Conservation (phyloP, 1,140 invertebrate species). For the honey bee (Apis mellifera) region DNA sequence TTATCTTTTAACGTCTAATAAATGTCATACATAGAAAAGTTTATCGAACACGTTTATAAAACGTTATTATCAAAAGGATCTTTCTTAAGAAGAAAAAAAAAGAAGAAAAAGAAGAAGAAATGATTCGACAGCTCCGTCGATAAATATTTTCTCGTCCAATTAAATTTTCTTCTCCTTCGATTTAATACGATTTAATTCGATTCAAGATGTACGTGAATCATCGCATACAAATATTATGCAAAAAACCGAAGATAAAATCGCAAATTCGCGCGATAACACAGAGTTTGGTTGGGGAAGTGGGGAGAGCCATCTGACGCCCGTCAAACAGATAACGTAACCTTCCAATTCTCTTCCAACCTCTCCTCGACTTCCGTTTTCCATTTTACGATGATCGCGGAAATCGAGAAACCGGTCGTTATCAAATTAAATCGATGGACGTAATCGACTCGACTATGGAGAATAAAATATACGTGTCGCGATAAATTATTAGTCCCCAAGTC, state of each 20-base stretch:
- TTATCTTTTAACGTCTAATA: not conserved
- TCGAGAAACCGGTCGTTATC: not conserved
- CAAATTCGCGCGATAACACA: constrained; percentile 40
- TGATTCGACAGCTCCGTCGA: too few relatives aligned
- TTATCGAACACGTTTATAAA: too few relatives aligned
- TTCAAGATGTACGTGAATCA: not conserved
- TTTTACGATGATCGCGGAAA: not conserved
- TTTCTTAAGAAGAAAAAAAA: too few relatives aligned
- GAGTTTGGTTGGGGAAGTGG: not conserved
- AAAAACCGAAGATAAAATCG: constrained; percentile 26
- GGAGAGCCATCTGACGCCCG: not conserved
- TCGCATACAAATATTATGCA: constrained; percentile 14
- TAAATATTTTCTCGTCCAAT: not conserved
- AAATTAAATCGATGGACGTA: not conserved
- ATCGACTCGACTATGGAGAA: not conserved
- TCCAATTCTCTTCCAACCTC: not conserved
- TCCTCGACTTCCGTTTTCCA: not conserved
- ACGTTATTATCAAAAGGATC: not conserved
- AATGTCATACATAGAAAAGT: not conserved
- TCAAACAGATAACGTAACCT: constrained; percentile 8
- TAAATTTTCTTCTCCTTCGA: too few relatives aligned
- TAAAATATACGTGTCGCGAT: constrained; percentile 10
- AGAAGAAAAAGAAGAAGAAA: too few relatives aligned
- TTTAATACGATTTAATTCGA: too few relatives aligned
- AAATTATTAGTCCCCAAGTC: constrained; percentile 14